Evolutionary conservation across 2,797 vertebrate genomes (phyloP).

Genomic region (Pygocentrus nattereri): DNA sequence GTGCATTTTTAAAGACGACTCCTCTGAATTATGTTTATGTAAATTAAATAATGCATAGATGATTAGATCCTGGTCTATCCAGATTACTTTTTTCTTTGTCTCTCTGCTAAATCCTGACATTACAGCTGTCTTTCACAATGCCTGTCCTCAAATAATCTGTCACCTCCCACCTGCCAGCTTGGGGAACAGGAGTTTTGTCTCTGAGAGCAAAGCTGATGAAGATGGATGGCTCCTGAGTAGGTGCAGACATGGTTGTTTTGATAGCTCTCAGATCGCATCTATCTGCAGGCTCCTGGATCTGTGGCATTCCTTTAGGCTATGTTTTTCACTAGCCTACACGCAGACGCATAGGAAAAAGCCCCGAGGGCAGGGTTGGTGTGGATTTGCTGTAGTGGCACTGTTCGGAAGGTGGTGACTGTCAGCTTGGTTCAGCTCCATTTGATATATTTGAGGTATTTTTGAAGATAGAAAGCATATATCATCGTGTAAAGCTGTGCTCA

Average conservation of each 20-base stretch:
- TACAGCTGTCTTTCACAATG: background rate
- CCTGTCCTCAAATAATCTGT: background rate
- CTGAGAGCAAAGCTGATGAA: slow-evolving; percentile 21
- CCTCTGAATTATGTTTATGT: too few species aligned
- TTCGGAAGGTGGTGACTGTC: background rate
- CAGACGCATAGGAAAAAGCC: background rate
- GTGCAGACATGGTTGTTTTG: slow-evolving; percentile 22
- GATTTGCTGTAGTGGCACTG: background rate
- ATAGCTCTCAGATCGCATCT: slow-evolving; percentile 24
- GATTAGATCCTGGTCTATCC: background rate
- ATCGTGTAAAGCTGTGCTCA: background rate
- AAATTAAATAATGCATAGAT: background rate
- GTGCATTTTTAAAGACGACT: too few species aligned
- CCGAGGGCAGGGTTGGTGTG: background rate
- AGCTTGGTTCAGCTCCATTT: background rate
- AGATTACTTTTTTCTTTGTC: background rate
- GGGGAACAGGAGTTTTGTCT: background rate
- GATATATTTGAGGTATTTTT: slow-evolving; percentile 5
- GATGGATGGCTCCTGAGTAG: slow-evolving; percentile 12
- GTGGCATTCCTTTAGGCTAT: slow-evolving; percentile 23
- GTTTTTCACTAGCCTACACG: background rate
- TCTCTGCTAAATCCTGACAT: background rate
- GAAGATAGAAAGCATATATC: background rate
- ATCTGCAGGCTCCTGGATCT: slow-evolving; percentile 15
- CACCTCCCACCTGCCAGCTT: background rate